Percentiles rank a stretch among this genome's conserved stretches.
Conservation (phyloP, 2,888 invertebrate species). For the Machimus rusticus region DNA sequence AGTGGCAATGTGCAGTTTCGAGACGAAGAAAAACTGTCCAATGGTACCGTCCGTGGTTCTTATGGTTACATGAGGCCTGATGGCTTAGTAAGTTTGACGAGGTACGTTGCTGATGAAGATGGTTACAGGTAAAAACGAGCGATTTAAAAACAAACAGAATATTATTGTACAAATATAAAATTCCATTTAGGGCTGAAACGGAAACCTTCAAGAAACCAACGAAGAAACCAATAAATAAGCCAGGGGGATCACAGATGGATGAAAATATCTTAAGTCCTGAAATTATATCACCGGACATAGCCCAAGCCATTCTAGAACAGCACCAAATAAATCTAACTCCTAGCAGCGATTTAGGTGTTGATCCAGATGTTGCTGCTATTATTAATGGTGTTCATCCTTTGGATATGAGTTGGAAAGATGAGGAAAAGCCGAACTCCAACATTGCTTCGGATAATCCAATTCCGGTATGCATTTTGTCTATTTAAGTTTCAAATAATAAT, state of each 20-base stretch:
- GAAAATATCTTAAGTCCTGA: constrained; percentile 3
- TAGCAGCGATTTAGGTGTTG: constrained; percentile 38
- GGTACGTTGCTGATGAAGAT: constrained; percentile 71
- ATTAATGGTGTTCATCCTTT: constrained; percentile 32
- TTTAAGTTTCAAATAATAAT: not conserved
- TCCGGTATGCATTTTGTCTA: not conserved
- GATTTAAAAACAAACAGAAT: not conserved
- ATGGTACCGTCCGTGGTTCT: constrained; percentile 76
- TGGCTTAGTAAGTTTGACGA: constrained; percentile 69
- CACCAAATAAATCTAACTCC: constrained; percentile 55
- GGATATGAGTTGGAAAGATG: not conserved
- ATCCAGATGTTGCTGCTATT: constrained; percentile 41
- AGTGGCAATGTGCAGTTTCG: constrained; percentile 75
- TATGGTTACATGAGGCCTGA: constrained; percentile 75
- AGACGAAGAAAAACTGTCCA: constrained; percentile 72
- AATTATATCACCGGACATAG: constrained; percentile 51
- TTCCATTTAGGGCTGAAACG: not conserved
- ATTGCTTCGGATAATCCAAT: constrained; percentile 36
- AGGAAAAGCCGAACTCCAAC: constrained; percentile 28
- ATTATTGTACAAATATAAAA: not conserved
- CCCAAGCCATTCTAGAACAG: constrained; percentile 52
- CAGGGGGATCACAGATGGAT: not conserved
- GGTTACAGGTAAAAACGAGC: constrained; percentile 70
- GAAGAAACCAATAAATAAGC: not conserved
- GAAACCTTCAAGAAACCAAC: constrained; percentile 20